Base-by-base conservation (phyloP, 1,140 invertebrate species). In the Pantala flavescens region DNA sequence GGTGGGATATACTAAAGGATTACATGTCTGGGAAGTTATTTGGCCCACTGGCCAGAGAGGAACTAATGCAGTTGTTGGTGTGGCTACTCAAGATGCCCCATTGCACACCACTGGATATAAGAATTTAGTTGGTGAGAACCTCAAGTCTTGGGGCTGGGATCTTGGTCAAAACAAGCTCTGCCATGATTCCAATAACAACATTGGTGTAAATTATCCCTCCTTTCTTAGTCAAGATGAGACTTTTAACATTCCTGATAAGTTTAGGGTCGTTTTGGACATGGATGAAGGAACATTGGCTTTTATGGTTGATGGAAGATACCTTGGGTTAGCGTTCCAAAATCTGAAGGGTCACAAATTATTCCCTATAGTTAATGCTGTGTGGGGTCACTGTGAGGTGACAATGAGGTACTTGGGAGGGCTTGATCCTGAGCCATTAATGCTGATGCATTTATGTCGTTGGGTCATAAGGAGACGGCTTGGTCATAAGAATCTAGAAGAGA, bases 301-400 rank as follows among this genome's bases (percentile, higher is more conserved):
- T 87, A 93, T 98, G 78, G 97, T 98, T 11, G 96, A 99, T 83
- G 95, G 95, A 77, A 94, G 98, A 84, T 99, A 98, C 85, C 88
- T 99, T 72, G 98, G 98, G 74, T 91, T 98, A 79, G 98, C 98
- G 76, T 99, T 99, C 85, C 88, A 95, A 80, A 96, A 96, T 71
- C 88, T 99, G 49, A 96, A 97, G 85, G 97, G 97, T 75, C 95
- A 96, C 83, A 98, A 97, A 85, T 86, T 99, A 42, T 97, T 98
- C 85, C 97, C 98, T 74, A 96, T 99, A 79, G 97, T 99, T 71
- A 98, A 96, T 78, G 97, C 98, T 71, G 98, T 99, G 16, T 99
- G 98, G 98, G 98, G 98, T 78, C 98, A 99, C 84, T 99, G 98
- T 83, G 98, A 99, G 87, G 98, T 99, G 81, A 98, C 95, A 43